Evolutionary conservation across 2,113 vertebrate species (phyloP).

Genomic region (Hippolais icterina): DNA sequence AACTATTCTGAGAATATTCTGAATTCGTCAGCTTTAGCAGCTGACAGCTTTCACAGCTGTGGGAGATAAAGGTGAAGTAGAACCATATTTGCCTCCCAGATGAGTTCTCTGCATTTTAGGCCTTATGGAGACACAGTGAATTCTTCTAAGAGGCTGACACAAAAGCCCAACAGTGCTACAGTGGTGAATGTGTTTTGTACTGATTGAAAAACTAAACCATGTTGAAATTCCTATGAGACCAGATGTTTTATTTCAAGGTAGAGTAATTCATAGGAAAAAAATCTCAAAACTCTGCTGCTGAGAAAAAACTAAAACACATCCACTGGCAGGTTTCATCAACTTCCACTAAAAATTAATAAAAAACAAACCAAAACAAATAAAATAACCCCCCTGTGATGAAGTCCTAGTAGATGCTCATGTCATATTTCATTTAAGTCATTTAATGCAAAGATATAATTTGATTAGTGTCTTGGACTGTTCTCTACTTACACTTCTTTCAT

Average conservation of each 20-base stretch:
- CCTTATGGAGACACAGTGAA: background rate
- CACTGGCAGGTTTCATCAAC: background rate
- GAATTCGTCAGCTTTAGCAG: background rate
- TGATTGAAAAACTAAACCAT: background rate
- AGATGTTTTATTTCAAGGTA: slow-evolving; percentile 5
- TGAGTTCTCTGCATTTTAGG: background rate
- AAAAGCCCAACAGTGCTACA: background rate
- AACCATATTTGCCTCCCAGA: background rate
- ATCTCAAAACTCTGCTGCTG: background rate
- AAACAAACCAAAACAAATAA: fast-evolving
- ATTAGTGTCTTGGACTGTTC: background rate
- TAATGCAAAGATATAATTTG: background rate
- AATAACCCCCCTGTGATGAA: background rate
- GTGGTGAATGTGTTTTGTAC: background rate
- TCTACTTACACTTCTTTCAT: background rate
- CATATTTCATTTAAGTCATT: background rate
- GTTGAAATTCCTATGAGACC: background rate
- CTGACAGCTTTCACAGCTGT: background rate
- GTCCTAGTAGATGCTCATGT: background rate
- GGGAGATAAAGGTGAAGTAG: slow-evolving; percentile 3
- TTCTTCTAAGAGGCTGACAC: background rate
- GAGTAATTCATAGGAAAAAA: background rate
- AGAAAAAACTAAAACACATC: background rate
- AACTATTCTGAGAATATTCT: background rate
- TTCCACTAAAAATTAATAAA: background rate